Evolutionary conservation across 2,797 vertebrate species (phyloP).

Genomic region (Danio albolineatus): DNA sequence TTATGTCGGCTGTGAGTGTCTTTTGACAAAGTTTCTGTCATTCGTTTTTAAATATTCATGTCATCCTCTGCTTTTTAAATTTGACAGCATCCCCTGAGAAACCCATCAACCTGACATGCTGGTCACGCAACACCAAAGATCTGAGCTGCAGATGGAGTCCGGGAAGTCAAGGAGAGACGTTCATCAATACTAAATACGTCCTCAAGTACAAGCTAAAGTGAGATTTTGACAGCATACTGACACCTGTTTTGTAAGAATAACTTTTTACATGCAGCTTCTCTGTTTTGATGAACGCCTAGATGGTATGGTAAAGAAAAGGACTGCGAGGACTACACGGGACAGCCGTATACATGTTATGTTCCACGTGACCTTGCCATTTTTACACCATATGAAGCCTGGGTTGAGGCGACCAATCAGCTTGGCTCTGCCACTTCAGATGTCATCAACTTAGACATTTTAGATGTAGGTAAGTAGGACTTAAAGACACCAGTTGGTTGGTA

Average conservation of each 20-base stretch:
- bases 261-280: neutral
- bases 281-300: constrained; percentile 70
- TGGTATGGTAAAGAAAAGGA: constrained; percentile 93
- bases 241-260: neutral
- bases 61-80: neutral
- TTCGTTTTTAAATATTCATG: constrained; percentile 24
- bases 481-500: neutral
- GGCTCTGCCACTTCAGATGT: constrained; percentile 88
- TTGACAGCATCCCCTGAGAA: constrained; percentile 89
- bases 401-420: constrained; percentile 91
- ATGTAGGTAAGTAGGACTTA: constrained; percentile 85
- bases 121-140: constrained; percentile 94
- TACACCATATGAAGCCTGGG: constrained; percentile 96
- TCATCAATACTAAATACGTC: constrained; percentile 90
- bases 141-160: constrained; percentile 90
- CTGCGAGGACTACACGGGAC: constrained; percentile 84
- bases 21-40: neutral
- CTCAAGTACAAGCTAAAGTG: constrained; percentile 96
- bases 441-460: constrained; percentile 89
- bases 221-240: constrained; percentile 47
- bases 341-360: constrained; percentile 88
- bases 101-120: constrained; percentile 91
- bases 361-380: constrained; percentile 93
- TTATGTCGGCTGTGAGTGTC: constrained; percentile 90
- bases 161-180: constrained; percentile 87